Evolutionary conservation across 1,140 invertebrate species (phyloP).

Genomic region (Drosophila baimaii): DNA sequence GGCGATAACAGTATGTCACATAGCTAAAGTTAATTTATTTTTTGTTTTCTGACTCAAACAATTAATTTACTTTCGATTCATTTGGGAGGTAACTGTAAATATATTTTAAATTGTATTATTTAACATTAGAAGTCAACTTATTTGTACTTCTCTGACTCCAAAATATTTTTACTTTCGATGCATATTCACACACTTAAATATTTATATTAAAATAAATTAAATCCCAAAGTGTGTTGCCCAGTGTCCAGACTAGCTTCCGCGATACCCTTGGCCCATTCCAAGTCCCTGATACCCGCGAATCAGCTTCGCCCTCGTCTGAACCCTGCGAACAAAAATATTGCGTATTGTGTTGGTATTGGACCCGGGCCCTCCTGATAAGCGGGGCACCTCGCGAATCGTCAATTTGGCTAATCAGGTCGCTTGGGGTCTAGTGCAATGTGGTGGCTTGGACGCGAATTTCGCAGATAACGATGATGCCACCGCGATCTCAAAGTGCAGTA

Average conservation of each 20-base stretch:
- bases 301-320: conserved; percentile 29
- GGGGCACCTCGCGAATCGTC: not conserved
- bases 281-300: conserved; percentile 17
- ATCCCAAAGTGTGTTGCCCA: not conserved
- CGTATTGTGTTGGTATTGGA: conserved; percentile 16
- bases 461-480: conserved; percentile 39
- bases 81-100: not conserved
- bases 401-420: conserved; percentile 44
- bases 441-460: conserved; percentile 13
- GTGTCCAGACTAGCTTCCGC: conserved; percentile 15
- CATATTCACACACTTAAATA: not conserved
- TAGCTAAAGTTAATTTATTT: not conserved
- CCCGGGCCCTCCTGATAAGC: conserved; percentile 48
- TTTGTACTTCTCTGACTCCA: too few species aligned
- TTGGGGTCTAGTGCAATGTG: conserved; percentile 38
- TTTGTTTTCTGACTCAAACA: too few species aligned
- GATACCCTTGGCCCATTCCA: conserved; percentile 15
- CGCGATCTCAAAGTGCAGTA: conserved; percentile 47
- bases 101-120: too few species aligned
- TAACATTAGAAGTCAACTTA: too few species aligned
- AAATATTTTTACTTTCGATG: too few species aligned
- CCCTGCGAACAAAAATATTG: conserved; percentile 29
- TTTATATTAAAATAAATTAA: not conserved
- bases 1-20: conserved; percentile 36
- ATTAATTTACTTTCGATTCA: not conserved